Evolutionary conservation across 2,113 vertebrate species (phyloP), one percentile per base, ranked within the genome.

Genomic region (Mobula hypostoma): DNA sequence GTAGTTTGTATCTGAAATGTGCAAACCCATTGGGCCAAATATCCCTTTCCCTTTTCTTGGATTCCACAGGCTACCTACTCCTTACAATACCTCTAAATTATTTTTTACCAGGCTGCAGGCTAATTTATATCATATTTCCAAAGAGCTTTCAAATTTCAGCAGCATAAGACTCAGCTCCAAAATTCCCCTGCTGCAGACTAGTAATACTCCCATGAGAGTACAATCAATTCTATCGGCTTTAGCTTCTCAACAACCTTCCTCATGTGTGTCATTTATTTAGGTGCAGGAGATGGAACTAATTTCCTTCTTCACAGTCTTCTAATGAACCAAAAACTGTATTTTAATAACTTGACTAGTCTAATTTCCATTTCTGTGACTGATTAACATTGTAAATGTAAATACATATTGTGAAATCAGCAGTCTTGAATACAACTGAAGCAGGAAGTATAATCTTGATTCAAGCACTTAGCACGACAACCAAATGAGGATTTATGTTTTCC

Each of bases 221-320:
- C 8, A 12, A 61, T 48, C 66, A 40, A 74, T 72, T 56, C 32
- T 15, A 56, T 29, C 91, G 61, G 21, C 70, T 76, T 56, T 74
- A 76, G 85, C n/a, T 32, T 74, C 36, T 76, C 68, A 93, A 56
- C 32, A 66, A 17, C 40, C 68, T 48, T 36, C 72, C 32, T 93
- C 70, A 93, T 74, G 40, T 92, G 90, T 56, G 72, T 93, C 12
- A 93, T 93, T 76, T 93, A 93, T 93, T 93, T 70, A 74, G 91
- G 9, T 93, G 66, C 68, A 93, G 70, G 70, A 74, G 91, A 24
- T 56, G 24, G 91, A 93, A 93, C 68, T 74, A 93, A 93, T 93
- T 93, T 93, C 91, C 70, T 76, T 27, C 91, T 93, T 93, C 90
- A 92, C 90, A 72, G 90, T 92, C 90, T 63, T 32, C 21, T 27